Conservation (phyloP, 2,113 vertebrate species). For the Mohoua ochrocephala region DNA sequence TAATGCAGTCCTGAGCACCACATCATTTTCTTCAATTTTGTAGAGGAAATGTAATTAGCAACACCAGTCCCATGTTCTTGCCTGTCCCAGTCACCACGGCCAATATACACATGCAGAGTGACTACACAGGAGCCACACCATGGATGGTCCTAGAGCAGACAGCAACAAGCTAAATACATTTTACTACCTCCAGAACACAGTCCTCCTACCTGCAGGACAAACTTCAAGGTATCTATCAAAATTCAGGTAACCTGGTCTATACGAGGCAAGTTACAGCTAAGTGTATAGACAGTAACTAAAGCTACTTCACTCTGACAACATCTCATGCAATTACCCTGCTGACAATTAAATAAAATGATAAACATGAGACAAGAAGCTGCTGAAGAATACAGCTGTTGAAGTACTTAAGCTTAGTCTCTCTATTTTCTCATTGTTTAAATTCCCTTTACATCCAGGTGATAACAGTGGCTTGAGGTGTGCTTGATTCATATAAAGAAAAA, state of each 20-base stretch:
- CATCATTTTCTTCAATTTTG: not conserved
- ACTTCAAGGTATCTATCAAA: not conserved
- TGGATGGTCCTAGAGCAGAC: not conserved
- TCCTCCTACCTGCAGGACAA: not conserved
- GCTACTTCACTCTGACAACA: not conserved
- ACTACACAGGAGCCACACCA: not conserved
- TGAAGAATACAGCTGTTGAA: not conserved
- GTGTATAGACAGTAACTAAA: not conserved
- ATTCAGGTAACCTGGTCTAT: not conserved
- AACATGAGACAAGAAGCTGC: not conserved
- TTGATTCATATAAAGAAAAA: slow-evolving; percentile 21
- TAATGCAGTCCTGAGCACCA: slow-evolving; percentile 40
- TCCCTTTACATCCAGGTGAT: slow-evolving; percentile 44
- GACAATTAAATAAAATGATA: not conserved
- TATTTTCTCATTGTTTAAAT: not conserved
- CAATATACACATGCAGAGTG: not conserved
- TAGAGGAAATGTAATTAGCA: not conserved
- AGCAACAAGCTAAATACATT: not conserved
- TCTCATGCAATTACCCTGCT: slow-evolving; percentile 45
- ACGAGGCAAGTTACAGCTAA: not conserved
- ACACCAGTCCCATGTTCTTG: not conserved
- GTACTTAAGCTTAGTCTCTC: not conserved
- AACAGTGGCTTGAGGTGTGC: slow-evolving; percentile 38
- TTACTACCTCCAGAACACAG: not conserved
- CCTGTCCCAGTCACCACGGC: not conserved